Evolutionary conservation across 2,797 vertebrate species (phyloP).

Genomic region (Fratercula arctica): DNA sequence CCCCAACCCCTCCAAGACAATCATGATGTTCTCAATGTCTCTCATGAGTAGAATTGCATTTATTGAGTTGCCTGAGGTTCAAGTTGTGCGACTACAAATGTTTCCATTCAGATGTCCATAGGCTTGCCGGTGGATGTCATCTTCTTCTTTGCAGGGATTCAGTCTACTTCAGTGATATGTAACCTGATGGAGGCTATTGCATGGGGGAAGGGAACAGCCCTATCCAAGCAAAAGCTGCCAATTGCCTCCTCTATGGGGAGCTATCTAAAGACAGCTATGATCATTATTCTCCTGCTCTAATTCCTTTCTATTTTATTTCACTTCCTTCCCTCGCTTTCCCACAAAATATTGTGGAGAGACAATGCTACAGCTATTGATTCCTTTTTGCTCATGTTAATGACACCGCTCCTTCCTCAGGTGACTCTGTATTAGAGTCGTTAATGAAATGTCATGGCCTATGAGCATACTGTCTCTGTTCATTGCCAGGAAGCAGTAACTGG

Average conservation of each 20-base stretch:
- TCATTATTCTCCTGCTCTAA: constrained; percentile 7
- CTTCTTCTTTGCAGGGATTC: neutral
- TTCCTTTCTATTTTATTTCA: neutral
- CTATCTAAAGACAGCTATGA: neutral
- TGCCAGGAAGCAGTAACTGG: neutral
- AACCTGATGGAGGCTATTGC: neutral
- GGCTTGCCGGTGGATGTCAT: neutral
- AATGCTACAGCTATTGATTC: neutral
- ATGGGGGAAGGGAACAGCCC: neutral
- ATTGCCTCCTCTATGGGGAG: neutral
- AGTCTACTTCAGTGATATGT: neutral
- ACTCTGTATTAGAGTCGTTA: neutral
- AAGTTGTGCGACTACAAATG: neutral
- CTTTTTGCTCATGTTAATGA: neutral
- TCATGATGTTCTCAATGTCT: neutral
- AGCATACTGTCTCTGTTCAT: neutral
- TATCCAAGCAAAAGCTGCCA: neutral
- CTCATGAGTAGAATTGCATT: neutral
- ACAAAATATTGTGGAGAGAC: neutral
- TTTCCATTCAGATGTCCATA: neutral
- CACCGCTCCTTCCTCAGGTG: constrained; percentile 4
- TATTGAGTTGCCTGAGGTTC: neutral
- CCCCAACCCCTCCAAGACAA: neutral
- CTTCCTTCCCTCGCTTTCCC: neutral
- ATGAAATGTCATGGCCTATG: neutral